Base-by-base conservation (phyloP, 2,888 invertebrate genomes). In the Phengaris alcon region DNA sequence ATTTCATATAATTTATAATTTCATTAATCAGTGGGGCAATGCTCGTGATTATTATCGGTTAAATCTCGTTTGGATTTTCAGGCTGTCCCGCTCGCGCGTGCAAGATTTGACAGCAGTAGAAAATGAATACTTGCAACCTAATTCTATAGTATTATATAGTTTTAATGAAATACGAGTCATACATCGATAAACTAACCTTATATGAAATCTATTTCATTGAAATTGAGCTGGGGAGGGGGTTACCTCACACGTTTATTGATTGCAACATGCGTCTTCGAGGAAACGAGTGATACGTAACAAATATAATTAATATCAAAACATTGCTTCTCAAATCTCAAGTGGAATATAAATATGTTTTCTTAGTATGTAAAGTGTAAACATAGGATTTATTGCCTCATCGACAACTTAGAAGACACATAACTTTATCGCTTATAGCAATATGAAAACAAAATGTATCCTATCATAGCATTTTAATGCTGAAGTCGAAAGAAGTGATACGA, bases 191-290 rank as follows among this genome's bases (percentile, higher is more conserved):
- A 10, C 64, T 64, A 13, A 35, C 6, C 64, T 59, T 10, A 59
- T 8, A 0, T 35, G 64, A 35, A 35, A 35, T 12, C 4, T 15
- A 48, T 59, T 59, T 48, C 9, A 48, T 8, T 6, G 9, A n/a
- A 44, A 8, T n/a, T 13, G n/a, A 8, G 44, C 3, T n/a, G 13
- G 1, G 46, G 0, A 46, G 6, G 46, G 4, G 8, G 7, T 7
- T 68, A 13, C 13, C 7, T 68, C 12, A 68, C 12, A 68, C 13
- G 44, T 13, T 22, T 35, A 72, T 54, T 72, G 51, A 72, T 72
- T 8, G 72, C 51, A 22, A 72, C 72, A 72, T 51, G 72, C 72
- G 72, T 51, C 51, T 72, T 72, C 72, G 72, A 52, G 72, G 72
- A 72, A 72, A 72, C 35, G 72, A 54, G 13, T 72, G 72, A 72